Base-by-base conservation (phyloP, 2,888 invertebrate genomes). In the Campoplex nolae region DNA sequence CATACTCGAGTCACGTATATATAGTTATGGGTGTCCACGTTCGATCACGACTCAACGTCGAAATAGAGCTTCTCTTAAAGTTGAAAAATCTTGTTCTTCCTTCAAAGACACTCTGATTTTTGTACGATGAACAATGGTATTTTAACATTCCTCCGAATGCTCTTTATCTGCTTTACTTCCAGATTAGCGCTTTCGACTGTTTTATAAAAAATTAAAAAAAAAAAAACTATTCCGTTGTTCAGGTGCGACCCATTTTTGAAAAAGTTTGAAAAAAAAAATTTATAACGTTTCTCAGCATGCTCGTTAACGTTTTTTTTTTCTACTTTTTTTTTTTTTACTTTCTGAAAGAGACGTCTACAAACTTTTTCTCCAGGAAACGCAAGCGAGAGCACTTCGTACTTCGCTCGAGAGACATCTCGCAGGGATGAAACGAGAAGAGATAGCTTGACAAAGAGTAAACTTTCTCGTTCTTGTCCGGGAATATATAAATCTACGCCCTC, bases 401-500 rank as follows among this genome's bases (percentile, higher is more conserved):
- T 28, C 8, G 45, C 28, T 75, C 18, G 4, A 16, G 42, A 56
- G 58, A 62, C 51, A 32, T 51, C 16, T 48, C n/a, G 51, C 38
- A 2, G 13, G 13, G 65, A 48, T 48, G 18, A 76, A 51, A 76
- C 65, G 76, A 48, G 48, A 77, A 48, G 48, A 65, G 48, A 65
- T 42, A 9, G 42, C 48, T 68, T 74, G 75, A 62, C 75, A 86
- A 62, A 62, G 62, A 62, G 62, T 62, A 62, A 86, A 78, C 65
- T 78, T 78, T 68, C 42, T 67, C 58, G 62, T 83, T 45, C 79
- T 71, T 68, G 73, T 75, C 38, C 45, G 83, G 75, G 83, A 79
- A 86, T 62, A 62, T 16, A 62, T 86, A 86, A 86, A 83, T 83
- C 79, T 54, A 81, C 76, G 76, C 23, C 62, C 76, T 65, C 65